Evolutionary conservation across 2,113 vertebrate species (phyloP).

Genomic region (Grammomys dolichurus): DNA sequence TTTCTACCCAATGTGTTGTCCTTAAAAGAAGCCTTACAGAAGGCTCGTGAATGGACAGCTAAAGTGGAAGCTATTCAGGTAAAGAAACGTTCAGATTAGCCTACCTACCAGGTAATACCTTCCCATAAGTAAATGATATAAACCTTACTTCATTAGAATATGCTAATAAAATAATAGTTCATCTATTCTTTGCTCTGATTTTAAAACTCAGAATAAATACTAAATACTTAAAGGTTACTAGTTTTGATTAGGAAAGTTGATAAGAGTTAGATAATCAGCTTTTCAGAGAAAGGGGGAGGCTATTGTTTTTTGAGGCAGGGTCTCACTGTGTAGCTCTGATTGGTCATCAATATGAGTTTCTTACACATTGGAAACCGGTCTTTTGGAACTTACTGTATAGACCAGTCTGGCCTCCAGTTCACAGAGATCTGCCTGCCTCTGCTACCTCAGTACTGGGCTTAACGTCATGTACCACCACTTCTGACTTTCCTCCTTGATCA

Average conservation of each 20-base stretch:
- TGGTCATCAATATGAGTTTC: background rate
- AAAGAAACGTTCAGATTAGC: slow-evolving; percentile 56
- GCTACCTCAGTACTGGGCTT: background rate
- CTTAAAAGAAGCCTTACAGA: slow-evolving; percentile 95
- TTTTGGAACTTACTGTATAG: background rate
- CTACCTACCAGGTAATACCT: background rate
- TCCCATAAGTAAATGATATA: slow-evolving; percentile 20
- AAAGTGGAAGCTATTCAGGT: slow-evolving; percentile 98
- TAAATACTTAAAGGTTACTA: slow-evolving; percentile 39
- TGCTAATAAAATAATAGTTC: slow-evolving; percentile 38
- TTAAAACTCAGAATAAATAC: slow-evolving; percentile 46
- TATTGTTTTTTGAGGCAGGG: background rate
- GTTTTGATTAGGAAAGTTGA: slow-evolving; percentile 28
- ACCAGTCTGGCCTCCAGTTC: background rate
- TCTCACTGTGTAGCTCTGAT: background rate
- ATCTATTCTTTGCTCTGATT: slow-evolving; percentile 22
- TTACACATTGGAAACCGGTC: background rate
- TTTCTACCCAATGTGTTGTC: slow-evolving; percentile 97
- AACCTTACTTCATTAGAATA: slow-evolving; percentile 50
- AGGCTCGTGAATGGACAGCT: slow-evolving; percentile 96
- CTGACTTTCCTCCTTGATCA: slow-evolving; percentile 32
- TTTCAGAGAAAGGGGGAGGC: background rate
- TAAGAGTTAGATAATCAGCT: background rate
- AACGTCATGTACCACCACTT: background rate
- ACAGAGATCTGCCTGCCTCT: background rate